A percentile compares a stretch with the other conserved stretches of the same genome.
Conservation (phyloP, 1,140 invertebrate genomes). For the Trichomalopsis sarcophagae region DNA sequence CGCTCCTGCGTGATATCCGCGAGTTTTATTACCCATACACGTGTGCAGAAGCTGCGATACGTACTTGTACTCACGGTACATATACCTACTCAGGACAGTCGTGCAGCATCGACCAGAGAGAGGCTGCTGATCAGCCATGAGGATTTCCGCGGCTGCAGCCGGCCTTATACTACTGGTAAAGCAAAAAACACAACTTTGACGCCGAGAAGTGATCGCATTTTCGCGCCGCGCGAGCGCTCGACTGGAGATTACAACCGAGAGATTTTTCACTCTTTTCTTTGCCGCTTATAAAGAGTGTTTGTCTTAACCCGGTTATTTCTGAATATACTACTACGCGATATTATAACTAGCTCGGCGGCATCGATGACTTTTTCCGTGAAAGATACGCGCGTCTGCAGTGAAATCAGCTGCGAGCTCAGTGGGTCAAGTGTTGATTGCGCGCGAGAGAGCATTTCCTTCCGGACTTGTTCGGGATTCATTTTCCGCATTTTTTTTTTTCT, state of each 20-base stretch:
- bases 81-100: background rate
- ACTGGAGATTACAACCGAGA: background rate
- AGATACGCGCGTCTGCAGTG: background rate
- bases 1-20: background rate
- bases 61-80: too few species aligned
- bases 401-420: slow-evolving; percentile 22
- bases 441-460: background rate
- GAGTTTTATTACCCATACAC: background rate
- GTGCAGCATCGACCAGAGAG: background rate
- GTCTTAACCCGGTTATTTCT: background rate
- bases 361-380: background rate
- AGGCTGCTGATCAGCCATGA: background rate
- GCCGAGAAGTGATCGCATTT: background rate
- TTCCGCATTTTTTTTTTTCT: background rate
- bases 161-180: slow-evolving; percentile 43
- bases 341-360: too few species aligned
- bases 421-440: slow-evolving; percentile 17
- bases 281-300: background rate
- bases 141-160: slow-evolving; percentile 5
- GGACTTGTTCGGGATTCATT: background rate
- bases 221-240: background rate
- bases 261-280: background rate
- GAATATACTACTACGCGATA: background rate
- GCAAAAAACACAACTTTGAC: background rate
- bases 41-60: background rate